Percentiles rank a stretch among this genome's conserved stretches.
phyloP scores from a whole-genome alignment of 2,113 vertebrate genomes.

The Globicephala melas region DNA sequence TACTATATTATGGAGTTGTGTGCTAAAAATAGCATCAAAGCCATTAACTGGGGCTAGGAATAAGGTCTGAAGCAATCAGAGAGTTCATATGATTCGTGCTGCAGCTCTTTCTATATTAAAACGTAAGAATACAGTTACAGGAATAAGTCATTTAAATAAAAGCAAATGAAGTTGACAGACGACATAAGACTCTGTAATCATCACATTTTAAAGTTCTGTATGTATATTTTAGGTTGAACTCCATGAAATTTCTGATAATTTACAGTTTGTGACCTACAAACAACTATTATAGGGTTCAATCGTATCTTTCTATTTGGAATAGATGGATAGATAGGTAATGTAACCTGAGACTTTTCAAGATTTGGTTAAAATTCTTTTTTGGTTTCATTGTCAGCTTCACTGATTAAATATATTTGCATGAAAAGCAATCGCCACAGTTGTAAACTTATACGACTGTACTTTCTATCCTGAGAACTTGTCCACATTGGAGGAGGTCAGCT shows the following conservation, averaged over 20 bases:
- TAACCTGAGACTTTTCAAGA: not conserved
- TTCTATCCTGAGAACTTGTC: not conserved
- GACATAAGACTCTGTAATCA: not conserved
- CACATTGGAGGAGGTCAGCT: not conserved
- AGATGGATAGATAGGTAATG: too few species aligned
- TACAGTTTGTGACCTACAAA: not conserved
- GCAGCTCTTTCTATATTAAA: not conserved
- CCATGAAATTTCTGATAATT: not conserved
- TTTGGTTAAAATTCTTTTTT: slow-evolving; percentile 5
- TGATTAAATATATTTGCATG: not conserved
- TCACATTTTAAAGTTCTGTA: not conserved
- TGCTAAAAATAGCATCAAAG: not conserved
- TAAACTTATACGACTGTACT: not conserved
- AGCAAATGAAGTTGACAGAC: not conserved
- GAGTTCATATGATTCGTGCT: not conserved
- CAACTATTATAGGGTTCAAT: not conserved
- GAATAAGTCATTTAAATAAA: not conserved
- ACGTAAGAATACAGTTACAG: not conserved
- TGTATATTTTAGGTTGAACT: not conserved
- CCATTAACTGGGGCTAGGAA: not conserved
- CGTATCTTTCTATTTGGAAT: not conserved
- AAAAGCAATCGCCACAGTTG: not conserved
- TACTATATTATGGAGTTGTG: not conserved
- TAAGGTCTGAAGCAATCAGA: not conserved
- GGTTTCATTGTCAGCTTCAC: not conserved